Conservation (phyloP, 2,113 vertebrate genomes). For the Stigmatopora nigra region DNA sequence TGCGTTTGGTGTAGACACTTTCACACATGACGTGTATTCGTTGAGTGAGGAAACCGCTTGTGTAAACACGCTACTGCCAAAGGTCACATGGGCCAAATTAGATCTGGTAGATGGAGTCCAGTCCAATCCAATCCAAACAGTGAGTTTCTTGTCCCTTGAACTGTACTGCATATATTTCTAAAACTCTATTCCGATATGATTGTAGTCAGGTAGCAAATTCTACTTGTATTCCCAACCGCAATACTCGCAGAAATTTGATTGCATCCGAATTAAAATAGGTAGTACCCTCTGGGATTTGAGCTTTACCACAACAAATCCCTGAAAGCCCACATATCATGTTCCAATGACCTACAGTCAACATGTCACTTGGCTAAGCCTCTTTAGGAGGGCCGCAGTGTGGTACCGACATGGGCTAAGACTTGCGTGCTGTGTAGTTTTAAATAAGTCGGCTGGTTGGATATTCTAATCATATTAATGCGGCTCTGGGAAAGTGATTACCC, state of each 20-base stretch:
- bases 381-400: slow-evolving; percentile 36
- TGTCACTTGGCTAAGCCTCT: slow-evolving; percentile 54
- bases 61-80: slow-evolving; percentile 28
- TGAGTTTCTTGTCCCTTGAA: neutral
- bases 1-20: slow-evolving; percentile 38
- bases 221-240: too few species aligned
- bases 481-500: neutral
- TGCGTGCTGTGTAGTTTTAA: slow-evolving; percentile 13
- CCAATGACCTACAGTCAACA: slow-evolving; percentile 38
- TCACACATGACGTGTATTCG: slow-evolving; percentile 14
- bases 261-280: neutral
- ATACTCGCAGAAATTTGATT: neutral
- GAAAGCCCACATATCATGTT: slow-evolving; percentile 33
- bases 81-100: slow-evolving; percentile 51
- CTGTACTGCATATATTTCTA: too few species aligned
- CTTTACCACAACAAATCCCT: slow-evolving; percentile 32
- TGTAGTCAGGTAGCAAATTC: too few species aligned
- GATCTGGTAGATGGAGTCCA: slow-evolving; percentile 28
- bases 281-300: neutral
- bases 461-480: slow-evolving; percentile 11
- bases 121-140: neutral
- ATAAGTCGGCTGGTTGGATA: neutral
- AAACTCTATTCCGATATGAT: too few species aligned
- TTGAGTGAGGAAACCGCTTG: slow-evolving; percentile 13
- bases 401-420: slow-evolving; percentile 37